phyloP scores from a whole-genome alignment of 2,888 invertebrate species.

The Caenorhabditis uteleia region DNA sequence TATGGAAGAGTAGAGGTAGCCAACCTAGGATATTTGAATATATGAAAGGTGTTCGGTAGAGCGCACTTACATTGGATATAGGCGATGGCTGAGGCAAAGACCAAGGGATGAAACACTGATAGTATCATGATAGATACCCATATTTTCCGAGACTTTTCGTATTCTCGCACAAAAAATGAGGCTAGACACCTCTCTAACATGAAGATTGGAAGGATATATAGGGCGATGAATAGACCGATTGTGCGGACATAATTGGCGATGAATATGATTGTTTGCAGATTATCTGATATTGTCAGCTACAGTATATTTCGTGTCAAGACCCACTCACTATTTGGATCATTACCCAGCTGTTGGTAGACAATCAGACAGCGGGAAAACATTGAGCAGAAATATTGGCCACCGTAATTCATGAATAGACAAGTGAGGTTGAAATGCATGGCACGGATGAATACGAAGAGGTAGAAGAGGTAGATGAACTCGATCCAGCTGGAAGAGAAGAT shows the following conservation, averaged over 20 bases:
- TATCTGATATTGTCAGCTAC: conserved; percentile 7
- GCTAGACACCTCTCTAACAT: conserved; percentile 25
- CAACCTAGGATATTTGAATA: conserved; percentile 8
- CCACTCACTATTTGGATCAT: conserved; percentile 18
- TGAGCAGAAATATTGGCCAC: conserved; percentile 37
- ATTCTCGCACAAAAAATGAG: conserved; percentile 27
- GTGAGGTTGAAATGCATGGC: conserved; percentile 38
- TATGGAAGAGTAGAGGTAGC: conserved; percentile 16
- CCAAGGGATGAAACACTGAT: conserved; percentile 20
- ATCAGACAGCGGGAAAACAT: conserved; percentile 28
- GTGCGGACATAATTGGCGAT: conserved; percentile 24
- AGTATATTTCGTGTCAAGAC: not conserved
- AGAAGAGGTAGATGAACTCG: conserved; percentile 35
- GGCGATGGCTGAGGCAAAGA: conserved; percentile 18
- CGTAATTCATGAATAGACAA: conserved; percentile 35
- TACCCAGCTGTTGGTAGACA: conserved; percentile 23
- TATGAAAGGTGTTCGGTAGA: not conserved
- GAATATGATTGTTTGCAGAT: conserved; percentile 3
- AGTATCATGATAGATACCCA: conserved; percentile 28
- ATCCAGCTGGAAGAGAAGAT: conserved; percentile 27
- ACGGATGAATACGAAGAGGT: conserved; percentile 27
- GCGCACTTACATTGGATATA: conserved; percentile 30
- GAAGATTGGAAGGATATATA: conserved; percentile 31
- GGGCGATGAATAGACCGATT: conserved; percentile 27
- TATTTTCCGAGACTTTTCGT: conserved; percentile 24